Percentiles rank a stretch among this genome's conserved stretches.
These are phyloP conservation scores for Petromus typicus DNA, from an alignment of 2,113 vertebrate species.

Conservation along the genomic window DNA sequence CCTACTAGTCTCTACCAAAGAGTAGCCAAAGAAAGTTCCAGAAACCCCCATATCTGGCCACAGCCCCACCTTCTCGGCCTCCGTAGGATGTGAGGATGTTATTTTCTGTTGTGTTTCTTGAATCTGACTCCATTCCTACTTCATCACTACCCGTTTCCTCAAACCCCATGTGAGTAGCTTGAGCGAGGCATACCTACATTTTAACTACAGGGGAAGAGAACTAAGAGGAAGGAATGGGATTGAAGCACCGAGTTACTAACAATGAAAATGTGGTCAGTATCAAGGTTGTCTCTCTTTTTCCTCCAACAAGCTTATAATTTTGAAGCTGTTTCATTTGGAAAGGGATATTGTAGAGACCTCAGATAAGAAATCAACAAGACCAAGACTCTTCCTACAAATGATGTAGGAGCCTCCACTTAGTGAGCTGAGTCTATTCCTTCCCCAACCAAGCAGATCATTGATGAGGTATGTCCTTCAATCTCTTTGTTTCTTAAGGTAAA, in stretches of 20 bases:
- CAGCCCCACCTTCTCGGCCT: not conserved
- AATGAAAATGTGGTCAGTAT: not conserved
- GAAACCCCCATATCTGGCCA: not conserved
- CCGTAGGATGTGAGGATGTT: not conserved
- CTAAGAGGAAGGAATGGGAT: not conserved
- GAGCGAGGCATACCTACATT: not conserved
- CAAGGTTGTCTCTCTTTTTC: not conserved
- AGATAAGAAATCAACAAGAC: not conserved
- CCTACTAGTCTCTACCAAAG: not conserved
- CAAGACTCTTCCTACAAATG: not conserved
- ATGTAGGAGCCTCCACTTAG: not conserved
- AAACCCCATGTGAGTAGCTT: not conserved
- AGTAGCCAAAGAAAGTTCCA: conserved; percentile 18
- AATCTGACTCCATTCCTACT: not conserved
- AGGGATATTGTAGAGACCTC: not conserved
- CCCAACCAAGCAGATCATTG: not conserved
- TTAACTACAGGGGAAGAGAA: not conserved
- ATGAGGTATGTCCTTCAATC: not conserved
- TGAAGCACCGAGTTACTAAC: not conserved
- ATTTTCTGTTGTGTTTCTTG: conserved; percentile 37
- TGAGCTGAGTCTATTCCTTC: not conserved
- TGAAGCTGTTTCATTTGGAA: not conserved
- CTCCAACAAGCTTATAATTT: not conserved
- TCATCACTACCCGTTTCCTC: not conserved
- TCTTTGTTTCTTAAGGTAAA: not conserved